phyloP scores from a whole-genome alignment of 2,797 vertebrate species.

The Pelochelys cantorii region DNA sequence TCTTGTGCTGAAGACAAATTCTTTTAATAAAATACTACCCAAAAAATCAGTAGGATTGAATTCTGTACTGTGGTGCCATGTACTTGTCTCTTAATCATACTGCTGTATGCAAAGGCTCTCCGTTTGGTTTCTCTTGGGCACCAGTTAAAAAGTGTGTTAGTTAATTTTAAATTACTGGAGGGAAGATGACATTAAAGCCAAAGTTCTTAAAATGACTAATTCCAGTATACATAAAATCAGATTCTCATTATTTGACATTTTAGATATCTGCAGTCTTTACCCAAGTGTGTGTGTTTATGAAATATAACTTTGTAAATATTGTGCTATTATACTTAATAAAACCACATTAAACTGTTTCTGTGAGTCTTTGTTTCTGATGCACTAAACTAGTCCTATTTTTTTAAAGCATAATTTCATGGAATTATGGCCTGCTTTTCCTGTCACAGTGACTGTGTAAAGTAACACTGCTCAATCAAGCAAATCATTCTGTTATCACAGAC shows the following conservation, averaged over 20 bases:
- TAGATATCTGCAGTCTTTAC: slow-evolving; percentile 80
- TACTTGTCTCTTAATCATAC: slow-evolving; percentile 40
- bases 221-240: slow-evolving; percentile 71
- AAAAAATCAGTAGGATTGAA: slow-evolving; percentile 57
- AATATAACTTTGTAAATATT: slow-evolving; percentile 83
- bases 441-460: neutral
- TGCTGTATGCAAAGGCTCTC: slow-evolving; percentile 56
- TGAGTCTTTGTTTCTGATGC: neutral
- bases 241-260: slow-evolving; percentile 77
- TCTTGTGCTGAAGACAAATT: slow-evolving; percentile 10
- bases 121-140: slow-evolving; percentile 49
- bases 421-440: neutral
- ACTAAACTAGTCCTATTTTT: neutral
- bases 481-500: neutral
- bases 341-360: slow-evolving; percentile 60
- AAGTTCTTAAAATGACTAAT: slow-evolving; percentile 79
- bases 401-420: neutral
- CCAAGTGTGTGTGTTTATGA: slow-evolving; percentile 83
- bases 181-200: slow-evolving; percentile 63
- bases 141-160: slow-evolving; percentile 57
- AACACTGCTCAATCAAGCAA: neutral
- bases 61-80: slow-evolving; percentile 31
- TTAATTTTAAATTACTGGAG: slow-evolving; percentile 9
- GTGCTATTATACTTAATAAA: slow-evolving; percentile 75
- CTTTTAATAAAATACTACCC: slow-evolving; percentile 58